Evolutionary conservation across 2,113 vertebrate species (phyloP).

Genomic region (Ellobius talpinus): DNA sequence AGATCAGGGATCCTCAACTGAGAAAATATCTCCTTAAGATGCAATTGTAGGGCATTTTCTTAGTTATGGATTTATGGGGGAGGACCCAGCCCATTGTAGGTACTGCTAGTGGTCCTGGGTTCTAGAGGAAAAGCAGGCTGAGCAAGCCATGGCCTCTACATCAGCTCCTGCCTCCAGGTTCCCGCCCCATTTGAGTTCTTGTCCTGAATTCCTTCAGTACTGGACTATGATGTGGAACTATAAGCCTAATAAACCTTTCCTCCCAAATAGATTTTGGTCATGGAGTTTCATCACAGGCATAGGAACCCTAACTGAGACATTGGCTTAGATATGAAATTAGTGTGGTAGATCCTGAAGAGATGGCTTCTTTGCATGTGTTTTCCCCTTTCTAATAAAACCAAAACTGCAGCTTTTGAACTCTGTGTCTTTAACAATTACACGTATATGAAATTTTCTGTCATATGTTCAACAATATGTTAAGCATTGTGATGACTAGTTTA

Average conservation of each 20-base stretch:
- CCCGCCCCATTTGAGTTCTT: background rate
- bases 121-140: background rate
- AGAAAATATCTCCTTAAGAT: background rate
- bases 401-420: conserved; percentile 3
- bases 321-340: background rate
- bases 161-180: background rate
- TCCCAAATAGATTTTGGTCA: background rate
- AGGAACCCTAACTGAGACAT: background rate
- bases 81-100: background rate
- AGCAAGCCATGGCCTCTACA: background rate
- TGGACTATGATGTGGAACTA: background rate
- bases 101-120: background rate
- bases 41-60: background rate
- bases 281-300: background rate
- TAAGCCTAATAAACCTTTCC: background rate
- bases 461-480: background rate
- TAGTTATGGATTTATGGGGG: background rate
- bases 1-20: background rate
- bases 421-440: background rate
- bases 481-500: background rate
- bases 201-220: background rate
- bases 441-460: background rate
- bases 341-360: background rate
- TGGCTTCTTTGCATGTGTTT: background rate
- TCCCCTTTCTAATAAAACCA: conserved; percentile 12